Percentiles rank a stretch among this genome's conserved stretches.
phyloP scores from a whole-genome alignment of 2,888 invertebrate species.

The Brenthis daphne region DNA sequence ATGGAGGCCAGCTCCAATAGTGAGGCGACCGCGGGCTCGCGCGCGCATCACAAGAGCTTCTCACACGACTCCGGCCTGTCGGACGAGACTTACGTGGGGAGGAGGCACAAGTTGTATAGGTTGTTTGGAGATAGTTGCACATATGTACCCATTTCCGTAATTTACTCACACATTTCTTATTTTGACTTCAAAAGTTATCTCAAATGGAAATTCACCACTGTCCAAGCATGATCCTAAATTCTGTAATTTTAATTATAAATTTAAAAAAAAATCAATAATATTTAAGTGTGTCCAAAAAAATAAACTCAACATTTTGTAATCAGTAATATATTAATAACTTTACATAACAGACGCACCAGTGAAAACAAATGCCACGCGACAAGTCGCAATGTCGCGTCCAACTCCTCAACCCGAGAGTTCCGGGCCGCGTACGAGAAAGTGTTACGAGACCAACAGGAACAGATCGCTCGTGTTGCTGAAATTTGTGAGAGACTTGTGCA shows the following conservation, averaged over 20 bases:
- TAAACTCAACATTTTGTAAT: no score
- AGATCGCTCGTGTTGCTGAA: constrained; percentile 60
- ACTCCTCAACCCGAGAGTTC: constrained; percentile 58
- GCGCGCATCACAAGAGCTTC: constrained; percentile 50
- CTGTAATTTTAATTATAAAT: no score
- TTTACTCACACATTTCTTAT: no score
- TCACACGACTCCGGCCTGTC: constrained; percentile 73
- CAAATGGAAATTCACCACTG: no score
- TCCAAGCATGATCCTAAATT: no score
- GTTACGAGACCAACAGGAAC: constrained; percentile 60
- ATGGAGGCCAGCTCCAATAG: constrained; percentile 25
- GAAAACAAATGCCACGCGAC: constrained; percentile 32
- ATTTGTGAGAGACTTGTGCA: constrained; percentile 62
- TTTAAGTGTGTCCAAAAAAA: no score
- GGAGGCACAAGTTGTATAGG: constrained; percentile 51
- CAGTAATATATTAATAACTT: no score
- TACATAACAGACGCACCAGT: constrained; percentile 32
- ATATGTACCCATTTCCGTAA: no score
- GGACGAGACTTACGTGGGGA: constrained; percentile 57
- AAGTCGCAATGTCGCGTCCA: constrained; percentile 41
- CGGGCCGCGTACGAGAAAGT: constrained; percentile 59
- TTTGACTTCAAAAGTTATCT: no score
- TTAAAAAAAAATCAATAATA: no score
- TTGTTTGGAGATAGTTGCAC: neutral
- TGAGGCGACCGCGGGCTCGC: constrained; percentile 4